These are phyloP conservation scores for Drosophila macrothrix DNA, from an alignment of 2,888 invertebrate genomes.

Conservation along the genomic window DNA sequence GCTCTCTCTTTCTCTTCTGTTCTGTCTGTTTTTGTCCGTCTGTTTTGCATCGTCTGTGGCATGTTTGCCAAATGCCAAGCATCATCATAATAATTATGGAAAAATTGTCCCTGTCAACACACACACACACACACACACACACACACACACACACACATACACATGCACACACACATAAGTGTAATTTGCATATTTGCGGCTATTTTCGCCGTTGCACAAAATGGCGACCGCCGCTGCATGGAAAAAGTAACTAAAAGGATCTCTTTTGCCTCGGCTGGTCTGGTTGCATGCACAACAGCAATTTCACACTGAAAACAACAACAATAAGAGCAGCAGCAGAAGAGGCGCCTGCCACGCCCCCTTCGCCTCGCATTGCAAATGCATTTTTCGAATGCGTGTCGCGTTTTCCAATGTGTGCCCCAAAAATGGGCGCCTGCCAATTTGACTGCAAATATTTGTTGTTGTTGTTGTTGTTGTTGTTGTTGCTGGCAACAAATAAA, in stretches of 20 bases:
- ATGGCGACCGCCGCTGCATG: conserved; percentile 50
- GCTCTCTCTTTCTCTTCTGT: background rate
- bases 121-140: conserved; percentile 26
- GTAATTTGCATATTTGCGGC: conserved; percentile 59
- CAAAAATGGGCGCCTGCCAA: conserved; percentile 63
- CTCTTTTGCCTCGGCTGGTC: background rate
- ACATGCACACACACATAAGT: conserved; percentile 7
- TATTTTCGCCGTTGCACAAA: conserved; percentile 61
- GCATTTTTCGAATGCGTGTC: conserved; percentile 78
- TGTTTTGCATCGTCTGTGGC: conserved; percentile 43
- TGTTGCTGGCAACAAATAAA: conserved; percentile 55
- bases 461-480: conserved; percentile 22
- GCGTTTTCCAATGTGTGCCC: conserved; percentile 60
- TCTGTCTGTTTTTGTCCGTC: conserved; percentile 1
- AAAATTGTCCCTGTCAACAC: conserved; percentile 75
- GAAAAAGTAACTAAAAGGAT: conserved; percentile 3
- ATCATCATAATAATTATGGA: conserved; percentile 82
- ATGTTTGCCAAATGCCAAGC: conserved; percentile 81
- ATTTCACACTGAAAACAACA: conserved; percentile 65
- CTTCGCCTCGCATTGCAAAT: conserved; percentile 31
- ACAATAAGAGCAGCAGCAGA: background rate
- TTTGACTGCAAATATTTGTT: conserved; percentile 59
- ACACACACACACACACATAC: conserved; percentile 16
- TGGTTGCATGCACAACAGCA: conserved; percentile 58
- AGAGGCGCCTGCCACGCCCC: conserved; percentile 5